Percentiles rank a stretch among this genome's conserved stretches.
Conservation (phyloP, 2,113 vertebrate genomes). For the Perca schrenkii region DNA sequence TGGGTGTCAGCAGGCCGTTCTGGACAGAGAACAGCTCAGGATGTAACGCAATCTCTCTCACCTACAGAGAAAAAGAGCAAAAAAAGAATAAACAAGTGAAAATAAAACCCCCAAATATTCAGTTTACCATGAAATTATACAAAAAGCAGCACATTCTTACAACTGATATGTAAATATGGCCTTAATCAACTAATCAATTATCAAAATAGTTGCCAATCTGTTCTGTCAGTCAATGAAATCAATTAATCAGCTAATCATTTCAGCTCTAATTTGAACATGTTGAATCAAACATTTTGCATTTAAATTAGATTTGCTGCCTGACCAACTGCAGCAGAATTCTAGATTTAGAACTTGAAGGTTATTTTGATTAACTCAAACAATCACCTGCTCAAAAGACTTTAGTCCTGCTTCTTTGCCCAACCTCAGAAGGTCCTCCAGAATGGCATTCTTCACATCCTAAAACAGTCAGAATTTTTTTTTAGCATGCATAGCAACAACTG, state of each 20-base stretch:
- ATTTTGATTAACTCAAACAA: conserved; percentile 1
- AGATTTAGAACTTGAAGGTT: neutral
- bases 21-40: conserved; percentile 92
- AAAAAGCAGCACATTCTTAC: neutral
- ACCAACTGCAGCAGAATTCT: neutral
- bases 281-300: neutral
- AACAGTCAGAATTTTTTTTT: conserved; percentile 3
- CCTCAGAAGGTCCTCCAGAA: conserved; percentile 91
- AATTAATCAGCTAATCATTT: too few relatives aligned
- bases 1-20: conserved; percentile 95
- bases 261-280: neutral
- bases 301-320: neutral
- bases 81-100: neutral
- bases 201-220: neutral
- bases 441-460: conserved; percentile 90
- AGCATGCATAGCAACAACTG: neutral
- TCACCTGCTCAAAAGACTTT: conserved; percentile 98
- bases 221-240: neutral
- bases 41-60: conserved; percentile 89
- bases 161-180: neutral
- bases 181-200: neutral
- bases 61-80: conserved; percentile 78
- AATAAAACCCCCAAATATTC: neutral
- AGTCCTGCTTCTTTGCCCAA: conserved; percentile 92
- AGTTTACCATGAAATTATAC: neutral